Evolutionary conservation across 2,888 invertebrate species (phyloP), one percentile per base, ranked within the genome.

Genomic region (Limnephilus rhombicus): DNA sequence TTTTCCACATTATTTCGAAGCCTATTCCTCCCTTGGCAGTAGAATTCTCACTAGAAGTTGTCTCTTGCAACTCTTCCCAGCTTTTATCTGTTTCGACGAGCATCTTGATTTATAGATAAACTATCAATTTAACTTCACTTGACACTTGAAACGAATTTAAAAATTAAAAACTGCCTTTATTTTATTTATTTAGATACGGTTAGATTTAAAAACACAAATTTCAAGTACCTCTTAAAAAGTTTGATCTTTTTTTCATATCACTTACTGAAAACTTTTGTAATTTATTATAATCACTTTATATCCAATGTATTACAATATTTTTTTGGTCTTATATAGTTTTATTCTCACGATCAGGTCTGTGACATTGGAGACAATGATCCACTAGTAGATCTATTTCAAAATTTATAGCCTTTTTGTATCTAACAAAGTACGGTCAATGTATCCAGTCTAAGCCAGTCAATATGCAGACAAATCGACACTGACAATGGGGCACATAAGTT

Each of bases 1-100:
- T 94, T 94, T 96, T 96, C 88, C 88, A 89, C 18, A 41, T 24
- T 1, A 89, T 15, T 92, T 96, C 95, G 3, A 41, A 34, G 29
- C 80, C 88, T 68, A 68, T 68, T 68, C 68, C 68, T 68, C 68
- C n/a, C 68, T 24, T 68, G 1, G 68, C 24, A 68, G n/a, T 68
- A 3, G 68, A 68, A 68, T 9, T 24, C 68, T 68, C 68, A 24
- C 68, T 68, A 5, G 68, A 1, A 7, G 68, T 24, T 7, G 24
- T 68, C 24, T 68, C 68, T 24, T 34, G 45, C 45, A 68, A n/a
- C 80, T 80, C 18, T 80, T 68, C 37, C 29, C 34, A n/a, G 80
- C 34, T 80, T 37, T 80, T 80, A 24, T 18, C 49, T 18, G 31
- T 80, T 31, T 89, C 88, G 34, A 24, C 37, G 37, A 80, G 12